These are phyloP conservation scores for Pelecanoides urinatrix DNA, from an alignment of 2,113 vertebrate species.

Conservation along the genomic window DNA sequence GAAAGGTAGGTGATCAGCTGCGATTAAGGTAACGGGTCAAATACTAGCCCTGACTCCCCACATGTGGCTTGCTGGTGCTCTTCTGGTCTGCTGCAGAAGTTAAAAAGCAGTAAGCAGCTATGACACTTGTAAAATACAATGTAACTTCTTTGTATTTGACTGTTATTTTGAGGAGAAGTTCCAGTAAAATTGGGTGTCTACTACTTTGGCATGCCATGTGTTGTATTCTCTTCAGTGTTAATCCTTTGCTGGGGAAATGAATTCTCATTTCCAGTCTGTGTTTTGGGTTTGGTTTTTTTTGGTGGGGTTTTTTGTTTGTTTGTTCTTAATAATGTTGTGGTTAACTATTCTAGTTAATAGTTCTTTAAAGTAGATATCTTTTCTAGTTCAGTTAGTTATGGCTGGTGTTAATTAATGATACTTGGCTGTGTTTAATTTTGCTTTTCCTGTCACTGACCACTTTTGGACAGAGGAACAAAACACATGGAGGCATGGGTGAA, in stretches of 20 bases:
- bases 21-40: not conserved
- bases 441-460: not conserved
- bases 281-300: not conserved
- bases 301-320: not conserved
- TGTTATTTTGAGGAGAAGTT: not conserved
- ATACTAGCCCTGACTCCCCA: not conserved
- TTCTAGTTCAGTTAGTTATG: not conserved
- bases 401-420: not conserved
- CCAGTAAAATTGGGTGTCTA: not conserved
- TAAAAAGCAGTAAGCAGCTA: not conserved
- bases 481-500: not conserved
- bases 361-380: not conserved
- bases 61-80: not conserved
- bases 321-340: not conserved
- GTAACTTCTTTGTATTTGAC: not conserved
- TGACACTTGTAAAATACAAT: rapidly evolving
- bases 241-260: not conserved
- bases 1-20: not conserved
- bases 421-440: not conserved
- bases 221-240: not conserved
- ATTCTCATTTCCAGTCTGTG: not conserved
- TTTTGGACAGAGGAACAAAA: not conserved
- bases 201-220: rapidly evolving
- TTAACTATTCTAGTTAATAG: not conserved
- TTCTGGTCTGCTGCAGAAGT: not conserved